phyloP scores from a whole-genome alignment of 2,888 invertebrate species.

The Biston stratarius region DNA sequence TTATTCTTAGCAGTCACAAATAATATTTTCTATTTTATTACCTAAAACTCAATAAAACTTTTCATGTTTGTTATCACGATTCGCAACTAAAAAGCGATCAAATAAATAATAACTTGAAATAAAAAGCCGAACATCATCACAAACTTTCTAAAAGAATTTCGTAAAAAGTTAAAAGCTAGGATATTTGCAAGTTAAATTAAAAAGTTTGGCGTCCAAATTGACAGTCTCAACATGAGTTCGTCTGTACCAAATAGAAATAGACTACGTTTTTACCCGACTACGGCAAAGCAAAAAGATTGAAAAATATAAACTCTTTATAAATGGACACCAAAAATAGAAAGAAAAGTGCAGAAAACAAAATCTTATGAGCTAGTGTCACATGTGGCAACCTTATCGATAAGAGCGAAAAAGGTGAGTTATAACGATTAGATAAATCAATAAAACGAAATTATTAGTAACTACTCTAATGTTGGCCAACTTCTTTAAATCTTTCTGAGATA shows the following conservation, averaged over 20 bases:
- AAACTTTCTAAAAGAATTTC: slow-evolving; percentile 72
- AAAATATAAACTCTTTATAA: no score
- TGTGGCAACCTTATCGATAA: no score
- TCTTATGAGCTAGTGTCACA: no score
- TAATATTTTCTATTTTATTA: background rate
- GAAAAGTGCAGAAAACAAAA: no score
- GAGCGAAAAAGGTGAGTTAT: background rate
- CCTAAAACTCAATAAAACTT: background rate
- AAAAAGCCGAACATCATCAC: slow-evolving; percentile 57
- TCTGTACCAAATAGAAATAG: slow-evolving; percentile 16
- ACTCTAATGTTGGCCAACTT: no score
- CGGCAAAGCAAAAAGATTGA: background rate
- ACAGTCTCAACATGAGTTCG: slow-evolving; percentile 68
- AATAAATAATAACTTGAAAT: slow-evolving; percentile 5
- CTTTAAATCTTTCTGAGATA: no score
- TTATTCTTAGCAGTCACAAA: background rate
- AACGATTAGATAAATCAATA: background rate
- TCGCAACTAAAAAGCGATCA: slow-evolving; percentile 3
- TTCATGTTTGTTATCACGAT: no score
- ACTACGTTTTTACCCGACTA: slow-evolving; percentile 1
- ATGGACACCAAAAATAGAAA: no score
- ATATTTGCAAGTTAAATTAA: slow-evolving; percentile 80
- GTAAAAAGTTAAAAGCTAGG: slow-evolving; percentile 71
- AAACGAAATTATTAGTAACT: background rate
- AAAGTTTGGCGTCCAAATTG: slow-evolving; percentile 81